Base-by-base conservation (phyloP, 2,113 vertebrate species). In the Protobothrops flavoviridis region DNA sequence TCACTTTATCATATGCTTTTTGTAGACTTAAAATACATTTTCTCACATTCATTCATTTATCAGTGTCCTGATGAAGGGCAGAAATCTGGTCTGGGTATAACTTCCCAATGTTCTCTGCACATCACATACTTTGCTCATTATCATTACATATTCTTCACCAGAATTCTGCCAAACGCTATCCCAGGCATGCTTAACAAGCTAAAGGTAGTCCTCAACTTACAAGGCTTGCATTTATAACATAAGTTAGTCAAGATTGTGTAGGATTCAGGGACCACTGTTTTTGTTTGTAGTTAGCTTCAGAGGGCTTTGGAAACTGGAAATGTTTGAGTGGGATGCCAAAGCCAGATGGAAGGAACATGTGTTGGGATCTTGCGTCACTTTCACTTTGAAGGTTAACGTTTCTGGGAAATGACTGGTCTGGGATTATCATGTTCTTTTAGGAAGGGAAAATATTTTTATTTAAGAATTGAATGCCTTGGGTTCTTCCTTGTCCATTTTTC, bases 331-430 rank as follows among this genome's bases (percentile, higher is more conserved):
- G 90, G 45, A 39, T 52, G 74, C 0, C 33, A 93, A 89, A 91
- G 59, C 91, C 2, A 2, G 64, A 21, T 0, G 2, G 69, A 20
- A 91, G 13, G 45, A 0, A 39, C n/a, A 39, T 45, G 56, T 13
- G 53, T 2, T 12, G 7, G 10, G 2, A 55, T 92, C 0, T n/a
- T 24, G 90, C 85, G 33, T 93, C 24, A 0, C 12, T 3, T 81
- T 53, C 45, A 88, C 94, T 85, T 7, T 93, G 91, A 11, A 0
- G 20, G 86, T 95, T 96, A 92, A 81, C 12, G 9, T 89, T 93
- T 91, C 87, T 52, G 94, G 94, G 94, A 88, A 9, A 91, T 1
- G 92, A 64, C 64, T 91, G 33, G 26, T 0, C n/a, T 90, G 24
- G 91, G 93, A 87, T 95, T 4, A 1, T 0, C 0, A 90, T 48